These are phyloP conservation scores for Calonectris borealis DNA, from an alignment of 2,113 vertebrate genomes.

Conservation along the genomic window DNA sequence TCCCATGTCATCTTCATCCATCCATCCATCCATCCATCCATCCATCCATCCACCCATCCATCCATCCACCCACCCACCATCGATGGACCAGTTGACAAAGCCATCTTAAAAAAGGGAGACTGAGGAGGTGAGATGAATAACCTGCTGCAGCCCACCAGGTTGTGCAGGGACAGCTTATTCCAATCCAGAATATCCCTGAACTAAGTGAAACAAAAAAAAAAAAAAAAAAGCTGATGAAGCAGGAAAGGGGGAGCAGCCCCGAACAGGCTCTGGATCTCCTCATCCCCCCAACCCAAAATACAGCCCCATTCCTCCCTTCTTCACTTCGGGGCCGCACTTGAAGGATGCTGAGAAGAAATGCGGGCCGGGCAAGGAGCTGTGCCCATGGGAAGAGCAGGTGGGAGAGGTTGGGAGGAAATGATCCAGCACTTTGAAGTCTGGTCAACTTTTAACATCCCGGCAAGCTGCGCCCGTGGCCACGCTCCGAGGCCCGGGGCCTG, in stretches of 20 bases:
- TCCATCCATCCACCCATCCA: neutral
- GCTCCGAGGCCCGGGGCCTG: neutral
- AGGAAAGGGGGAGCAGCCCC: neutral
- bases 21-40: neutral
- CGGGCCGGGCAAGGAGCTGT: neutral
- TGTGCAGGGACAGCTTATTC: neutral
- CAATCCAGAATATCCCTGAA: neutral
- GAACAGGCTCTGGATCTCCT: neutral
- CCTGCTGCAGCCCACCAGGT: rapidly evolving
- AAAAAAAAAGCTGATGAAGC: neutral
- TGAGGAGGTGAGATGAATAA: neutral
- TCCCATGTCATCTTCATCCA: neutral
- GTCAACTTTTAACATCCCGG: neutral
- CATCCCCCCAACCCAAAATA: neutral
- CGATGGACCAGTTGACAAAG: neutral
- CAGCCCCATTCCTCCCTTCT: neutral
- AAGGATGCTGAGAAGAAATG: neutral
- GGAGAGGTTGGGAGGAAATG: neutral
- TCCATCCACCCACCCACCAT: neutral
- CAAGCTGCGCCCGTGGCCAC: neutral
- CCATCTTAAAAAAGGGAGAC: too few relatives aligned
- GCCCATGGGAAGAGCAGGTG: neutral
- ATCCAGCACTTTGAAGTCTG: slow-evolving; percentile 44
- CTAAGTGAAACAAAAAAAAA: neutral
- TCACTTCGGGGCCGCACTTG: rapidly evolving